Evolutionary conservation across 2,888 invertebrate genomes (phyloP), one percentile per base, ranked within the genome.

Genomic region (Neoscelio sp.): DNA sequence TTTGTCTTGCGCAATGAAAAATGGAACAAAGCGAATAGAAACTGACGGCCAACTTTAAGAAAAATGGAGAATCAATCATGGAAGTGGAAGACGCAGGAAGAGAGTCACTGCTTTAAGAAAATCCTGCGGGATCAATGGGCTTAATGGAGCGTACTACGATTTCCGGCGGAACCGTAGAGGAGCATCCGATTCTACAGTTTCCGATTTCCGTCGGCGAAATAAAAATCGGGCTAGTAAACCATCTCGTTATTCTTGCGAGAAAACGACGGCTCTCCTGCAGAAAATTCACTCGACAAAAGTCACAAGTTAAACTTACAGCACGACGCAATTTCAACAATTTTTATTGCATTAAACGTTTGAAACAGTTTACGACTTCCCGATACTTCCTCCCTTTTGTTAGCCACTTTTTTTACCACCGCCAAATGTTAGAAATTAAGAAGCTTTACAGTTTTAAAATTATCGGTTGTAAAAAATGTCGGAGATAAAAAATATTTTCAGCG

Each of bases 171-270:
- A 73, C 79, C 68, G 42, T 75, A 77, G 78, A 80, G 79, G 60
- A 81, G 80, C 79, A 81, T 75, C 78, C 75, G 75, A 71, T 64
- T 79, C 78, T 68, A 77, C 78, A 78, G 81, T 82, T 82, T 80
- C 81, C 81, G 81, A 82, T 82, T 82, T 82, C 81, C 81, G 73
- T 50, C 65, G 62, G 70, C 80, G 78, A 82, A 80, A 82, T 82
- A 80, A 82, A 82, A 80, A 78, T 82, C 74, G 80, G 81, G 48
- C 71, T 67, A 60, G 77, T 64, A 77, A 77, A 73, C 76, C 60
- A 68, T 62, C 67, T 73, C 67, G 76, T 80, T 80, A 80, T 56
- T 80, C 76, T 80, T 76, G 50, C 79, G 75, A 65, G 79, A 46
- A 65, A 79, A 79, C 79, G 74, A 70, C 58, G 40, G 23, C 38